A percentile compares a stretch with the other conserved stretches of the same genome.
These are phyloP conservation scores for Watsonalla cultraria DNA, from an alignment of 2,888 invertebrate species.

Conservation along the genomic window DNA sequence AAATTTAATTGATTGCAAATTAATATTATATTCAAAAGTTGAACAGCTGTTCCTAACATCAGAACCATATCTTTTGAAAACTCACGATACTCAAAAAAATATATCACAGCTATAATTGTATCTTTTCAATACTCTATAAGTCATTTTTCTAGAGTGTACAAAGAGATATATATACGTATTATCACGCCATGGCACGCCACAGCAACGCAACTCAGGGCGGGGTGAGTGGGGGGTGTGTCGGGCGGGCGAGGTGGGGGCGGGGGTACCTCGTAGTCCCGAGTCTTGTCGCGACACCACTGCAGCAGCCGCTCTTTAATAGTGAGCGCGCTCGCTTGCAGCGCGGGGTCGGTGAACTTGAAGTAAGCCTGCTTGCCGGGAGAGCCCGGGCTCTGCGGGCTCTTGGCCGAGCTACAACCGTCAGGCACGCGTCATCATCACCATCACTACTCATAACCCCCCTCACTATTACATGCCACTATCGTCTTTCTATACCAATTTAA, in stretches of 20 bases:
- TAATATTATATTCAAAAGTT: too few relatives aligned
- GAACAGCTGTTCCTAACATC: too few relatives aligned
- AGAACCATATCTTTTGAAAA: too few relatives aligned
- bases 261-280: constrained; percentile 96
- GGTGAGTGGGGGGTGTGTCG: constrained; percentile 24
- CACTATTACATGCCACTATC: neutral
- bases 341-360: constrained; percentile 95
- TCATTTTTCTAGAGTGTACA: too few relatives aligned
- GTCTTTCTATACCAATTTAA: neutral
- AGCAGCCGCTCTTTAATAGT: constrained; percentile 98
- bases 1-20: too few relatives aligned
- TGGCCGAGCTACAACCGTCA: constrained; percentile 84
- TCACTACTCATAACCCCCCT: neutral
- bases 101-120: too few relatives aligned
- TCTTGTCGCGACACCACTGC: constrained; percentile 98
- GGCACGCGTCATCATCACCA: constrained; percentile 53
- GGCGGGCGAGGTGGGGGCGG: constrained; percentile 22
- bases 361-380: constrained; percentile 83
- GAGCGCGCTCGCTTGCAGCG: constrained; percentile 93
- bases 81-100: too few relatives aligned
- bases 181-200: too few relatives aligned
- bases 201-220: constrained; percentile 19
- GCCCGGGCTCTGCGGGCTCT: constrained; percentile 81
- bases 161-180: too few relatives aligned
- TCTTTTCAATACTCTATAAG: too few relatives aligned